These are phyloP conservation scores for Antheraea assamensis DNA, from an alignment of 2,888 invertebrate species.

Conservation along the genomic window DNA sequence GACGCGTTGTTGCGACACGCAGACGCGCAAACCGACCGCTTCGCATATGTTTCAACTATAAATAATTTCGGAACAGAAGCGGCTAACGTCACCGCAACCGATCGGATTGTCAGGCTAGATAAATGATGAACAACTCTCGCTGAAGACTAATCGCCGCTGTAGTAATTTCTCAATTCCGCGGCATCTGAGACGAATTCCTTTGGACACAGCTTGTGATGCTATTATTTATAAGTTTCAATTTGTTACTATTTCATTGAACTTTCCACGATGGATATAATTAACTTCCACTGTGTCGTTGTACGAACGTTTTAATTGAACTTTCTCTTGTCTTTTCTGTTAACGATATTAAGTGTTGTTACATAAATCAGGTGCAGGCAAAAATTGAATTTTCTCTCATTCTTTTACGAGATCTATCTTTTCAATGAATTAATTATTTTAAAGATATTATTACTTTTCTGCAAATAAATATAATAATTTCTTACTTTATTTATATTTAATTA, in stretches of 20 bases:
- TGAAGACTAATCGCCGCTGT: slow-evolving; percentile 67
- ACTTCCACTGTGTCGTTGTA: slow-evolving; percentile 4
- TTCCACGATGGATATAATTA: slow-evolving; percentile 23
- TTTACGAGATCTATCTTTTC: not conserved
- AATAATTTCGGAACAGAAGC: slow-evolving; percentile 46
- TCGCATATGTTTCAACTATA: slow-evolving; percentile 49
- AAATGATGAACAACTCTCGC: slow-evolving; percentile 63
- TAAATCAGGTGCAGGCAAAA: not conserved
- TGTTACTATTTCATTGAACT: slow-evolving; percentile 39
- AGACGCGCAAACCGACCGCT: slow-evolving; percentile 39
- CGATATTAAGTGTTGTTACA: not conserved
- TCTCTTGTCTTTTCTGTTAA: not conserved
- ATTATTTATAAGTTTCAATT: slow-evolving; percentile 54
- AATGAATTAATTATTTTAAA: not conserved
- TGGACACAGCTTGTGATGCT: slow-evolving; percentile 51
- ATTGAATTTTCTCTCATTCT: not conserved
- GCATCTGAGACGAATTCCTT: slow-evolving; percentile 62
- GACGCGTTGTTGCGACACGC: slow-evolving; percentile 44
- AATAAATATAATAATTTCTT: not conserved
- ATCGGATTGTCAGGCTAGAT: slow-evolving; percentile 60
- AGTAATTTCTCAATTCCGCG: slow-evolving; percentile 65
- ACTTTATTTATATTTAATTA: not conserved
- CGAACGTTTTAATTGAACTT: slow-evolving; percentile 4
- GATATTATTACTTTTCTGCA: not conserved
- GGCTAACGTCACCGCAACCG: slow-evolving; percentile 47